Conservation (phyloP, 2,797 vertebrate genomes). For the Oophaga sylvatica region DNA sequence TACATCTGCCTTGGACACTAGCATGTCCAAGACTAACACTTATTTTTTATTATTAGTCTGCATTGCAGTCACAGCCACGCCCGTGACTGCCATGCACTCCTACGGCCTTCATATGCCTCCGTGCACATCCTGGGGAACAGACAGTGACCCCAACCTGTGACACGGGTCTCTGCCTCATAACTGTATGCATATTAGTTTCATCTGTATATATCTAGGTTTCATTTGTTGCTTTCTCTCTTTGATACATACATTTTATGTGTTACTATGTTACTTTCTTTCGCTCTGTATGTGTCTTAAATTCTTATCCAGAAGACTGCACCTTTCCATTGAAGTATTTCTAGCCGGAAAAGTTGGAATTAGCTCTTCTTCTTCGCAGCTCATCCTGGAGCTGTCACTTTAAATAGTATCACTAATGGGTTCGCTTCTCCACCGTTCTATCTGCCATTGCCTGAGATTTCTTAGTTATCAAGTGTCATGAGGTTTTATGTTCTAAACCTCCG, state of each 20-base stretch:
- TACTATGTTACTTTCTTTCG: too few species aligned
- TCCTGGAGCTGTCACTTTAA: constrained; percentile 19
- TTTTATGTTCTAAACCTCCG: not conserved
- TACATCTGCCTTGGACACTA: too few species aligned
- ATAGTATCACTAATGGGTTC: constrained; percentile 46
- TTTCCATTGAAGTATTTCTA: not conserved
- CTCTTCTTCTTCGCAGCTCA: not conserved
- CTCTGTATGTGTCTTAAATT: not conserved
- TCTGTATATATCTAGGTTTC: too few species aligned
- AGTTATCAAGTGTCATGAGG: constrained; percentile 25
- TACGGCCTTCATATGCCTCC: too few species aligned
- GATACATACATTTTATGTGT: not conserved
- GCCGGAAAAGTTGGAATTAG: not conserved
- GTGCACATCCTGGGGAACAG: too few species aligned
- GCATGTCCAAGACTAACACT: too few species aligned
- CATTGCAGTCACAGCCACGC: too few species aligned
- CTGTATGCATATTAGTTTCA: too few species aligned
- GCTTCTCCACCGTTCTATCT: not conserved
- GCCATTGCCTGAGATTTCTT: constrained; percentile 27
- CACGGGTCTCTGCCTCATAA: too few species aligned
- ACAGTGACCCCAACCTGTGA: too few species aligned
- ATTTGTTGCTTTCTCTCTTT: not conserved
- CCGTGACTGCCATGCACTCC: too few species aligned
- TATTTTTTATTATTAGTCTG: too few species aligned
- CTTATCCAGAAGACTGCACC: not conserved